Base-by-base conservation (phyloP, 2,888 invertebrate species). In the Erebia ligea region DNA sequence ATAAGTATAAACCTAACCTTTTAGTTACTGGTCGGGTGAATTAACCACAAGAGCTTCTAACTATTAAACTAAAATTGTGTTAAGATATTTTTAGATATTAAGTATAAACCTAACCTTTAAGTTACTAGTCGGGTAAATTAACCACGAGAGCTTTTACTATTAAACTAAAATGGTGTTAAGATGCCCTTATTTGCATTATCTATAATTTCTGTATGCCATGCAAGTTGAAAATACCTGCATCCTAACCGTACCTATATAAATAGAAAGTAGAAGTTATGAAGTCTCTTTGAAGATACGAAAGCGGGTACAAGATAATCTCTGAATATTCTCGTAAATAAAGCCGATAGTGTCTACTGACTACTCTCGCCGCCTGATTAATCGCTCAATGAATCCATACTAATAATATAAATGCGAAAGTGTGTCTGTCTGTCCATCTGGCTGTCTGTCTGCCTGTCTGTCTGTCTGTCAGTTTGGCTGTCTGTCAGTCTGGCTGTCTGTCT, bases 201-300 rank as follows among this genome's bases (percentile, higher is more conserved):
- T 34, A 1, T 34, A 34, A 34, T 34, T 34, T 34, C 34, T 19
- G 8, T 21, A 62, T 17, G n/a, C 34, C 19, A 58, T 70, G 61
- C 56, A 70, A 17, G 42, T 17, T 52, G 15, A 34, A 56, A 61
- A 52, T 40, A 56, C 68, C 56, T 19, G 56, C 48, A 52, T 54
- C 25, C 65, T 70, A 68, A 57, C 64, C 52, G 65, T 8, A n/a
- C n/a, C n/a, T n/a, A 68, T 68, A 69, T 68, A 70, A 74, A 68
- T 74, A 72, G 74, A 74, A 74, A 74, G 74, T 70, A 65, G 59
- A 65, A 73, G 67, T 69, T 70, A 74, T 61, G 71, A 67, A 67
- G 65, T 42, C 59, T 62, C 52, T 62, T 63, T 50, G 34, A 73
- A 71, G 64, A 70, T 65, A 70, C 70, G 67, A 73, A 73, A 73